Evolutionary conservation across 2,797 vertebrate genomes (phyloP), one percentile per base, ranked within the genome.

Genomic region (Etheostoma nigrum): DNA sequence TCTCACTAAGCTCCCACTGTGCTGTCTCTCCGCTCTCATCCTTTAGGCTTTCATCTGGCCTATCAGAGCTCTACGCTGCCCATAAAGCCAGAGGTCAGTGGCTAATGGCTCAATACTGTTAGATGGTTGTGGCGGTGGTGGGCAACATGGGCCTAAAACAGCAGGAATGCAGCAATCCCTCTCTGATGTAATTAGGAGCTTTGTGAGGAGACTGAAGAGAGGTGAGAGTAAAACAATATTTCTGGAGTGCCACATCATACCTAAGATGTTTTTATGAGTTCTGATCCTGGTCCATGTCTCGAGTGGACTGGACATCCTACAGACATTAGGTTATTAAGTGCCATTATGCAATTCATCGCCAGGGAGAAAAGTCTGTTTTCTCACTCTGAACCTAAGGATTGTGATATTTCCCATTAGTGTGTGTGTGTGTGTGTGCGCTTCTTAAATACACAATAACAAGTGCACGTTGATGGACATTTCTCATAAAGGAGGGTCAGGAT

Each of bases 31-130:
- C 61, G 23, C 68, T 86, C 74, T 72, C 78, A 78, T 83, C 86
- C 72, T 86, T 64, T 25, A 12, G 65, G 57, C 74, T 60, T 66
- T 70, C 63, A 25, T 67, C 58, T 47, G 61, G 67, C 66, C 82
- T 72, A 59, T 82, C 76, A 68, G 67, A 76, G 79, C 74, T 80
- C 81, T 65, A 21, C 48, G 73, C 80, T 55, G 69, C 71, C 67
- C 60, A 75, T 72, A 65, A 83, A 78, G 85, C 82, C 80, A 88
- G 79, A 89, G 90, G 91, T 92, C 90, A 76, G 54, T 15, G 82
- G 71, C 68, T 91, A 89, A 92, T 86, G 87, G 82, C 81, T 80
- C 62, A 83, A 89, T 92, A 91, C 93, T 94, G 84, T 89, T 25
- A 82, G 72, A 86, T 78, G 91, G 91, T 92, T 89, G 80, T 76